Conservation (phyloP, 2,113 vertebrate species). For the Ivindomyrus marchei region DNA sequence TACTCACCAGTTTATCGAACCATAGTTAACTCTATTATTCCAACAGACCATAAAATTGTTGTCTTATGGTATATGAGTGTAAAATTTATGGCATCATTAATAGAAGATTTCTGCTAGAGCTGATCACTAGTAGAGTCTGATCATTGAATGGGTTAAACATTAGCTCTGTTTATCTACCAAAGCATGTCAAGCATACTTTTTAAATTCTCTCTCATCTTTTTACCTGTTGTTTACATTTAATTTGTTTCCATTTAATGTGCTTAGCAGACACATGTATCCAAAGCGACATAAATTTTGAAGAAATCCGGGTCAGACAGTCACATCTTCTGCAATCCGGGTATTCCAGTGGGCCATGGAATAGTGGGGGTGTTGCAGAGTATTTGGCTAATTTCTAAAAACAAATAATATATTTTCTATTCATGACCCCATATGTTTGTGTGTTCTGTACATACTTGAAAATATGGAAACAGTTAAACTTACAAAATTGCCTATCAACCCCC, state of each 20-base stretch:
- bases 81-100: background rate
- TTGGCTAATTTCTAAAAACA: background rate
- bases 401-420: background rate
- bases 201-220: background rate
- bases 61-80: background rate
- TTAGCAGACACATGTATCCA: background rate
- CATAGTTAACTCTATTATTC: background rate
- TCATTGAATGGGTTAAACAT: background rate
- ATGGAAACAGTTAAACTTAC: background rate
- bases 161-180: background rate
- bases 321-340: background rate
- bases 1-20: background rate
- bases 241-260: background rate
- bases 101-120: background rate
- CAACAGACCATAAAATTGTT: background rate
- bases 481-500: too few relatives aligned
- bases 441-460: too few relatives aligned
- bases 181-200: background rate
- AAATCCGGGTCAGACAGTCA: background rate
- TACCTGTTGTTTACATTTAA: background rate
- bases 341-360: background rate
- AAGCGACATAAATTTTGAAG: background rate
- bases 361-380: background rate
- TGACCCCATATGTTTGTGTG: too few relatives aligned
- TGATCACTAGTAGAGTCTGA: background rate